Base-by-base conservation (phyloP, 1,140 invertebrate genomes). In the Limonius californicus region DNA sequence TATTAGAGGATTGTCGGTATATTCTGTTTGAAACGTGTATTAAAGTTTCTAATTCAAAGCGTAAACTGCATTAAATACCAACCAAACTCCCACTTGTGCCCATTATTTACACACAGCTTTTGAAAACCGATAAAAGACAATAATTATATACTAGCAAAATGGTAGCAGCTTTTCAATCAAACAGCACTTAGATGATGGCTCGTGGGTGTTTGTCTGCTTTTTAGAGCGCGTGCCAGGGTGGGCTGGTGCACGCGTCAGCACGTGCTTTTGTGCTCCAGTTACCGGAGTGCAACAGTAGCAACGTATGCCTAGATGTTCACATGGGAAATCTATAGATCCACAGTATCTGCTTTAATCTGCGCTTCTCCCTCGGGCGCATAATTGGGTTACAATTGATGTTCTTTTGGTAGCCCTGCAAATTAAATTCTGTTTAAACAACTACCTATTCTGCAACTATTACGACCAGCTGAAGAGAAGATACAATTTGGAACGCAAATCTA, bases 271-370 rank as follows among this genome's bases (percentile, higher is more conserved):
- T 57, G 47, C 64, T 68, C 66, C 57, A 54, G 60, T 68, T 65
- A 68, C 66, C n/a, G 45, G 20, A 50, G 14, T 50, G 45, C 45
- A 50, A 50, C 45, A 50, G 45, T 50, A 50, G 45, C 45, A 21
- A 14, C 45, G 45, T 50, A 21, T 50, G 45, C 45, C 45, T 50
- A 18, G 45, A 50, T 21, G 64, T 68, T 67, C 67, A 67, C 67
- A 68, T 68, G 67, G 67, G 67, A 68, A 68, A 68, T 68, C 67
- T 66, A 54, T 21, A 15, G 59, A 53, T 54, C 54, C 62, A 42
- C 42, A 32, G 30, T 63, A 58, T 32, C 57, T 23, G 21, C 56
- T 58, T 27, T 63, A 63, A 63, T 63, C 55, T 35, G 56, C 11
- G 42, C n/a, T 20, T 55, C 54, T 59, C 50, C 57, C 54, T 56